phyloP scores from a whole-genome alignment of 1,140 invertebrate species.

The Choristoneura fumiferana region DNA sequence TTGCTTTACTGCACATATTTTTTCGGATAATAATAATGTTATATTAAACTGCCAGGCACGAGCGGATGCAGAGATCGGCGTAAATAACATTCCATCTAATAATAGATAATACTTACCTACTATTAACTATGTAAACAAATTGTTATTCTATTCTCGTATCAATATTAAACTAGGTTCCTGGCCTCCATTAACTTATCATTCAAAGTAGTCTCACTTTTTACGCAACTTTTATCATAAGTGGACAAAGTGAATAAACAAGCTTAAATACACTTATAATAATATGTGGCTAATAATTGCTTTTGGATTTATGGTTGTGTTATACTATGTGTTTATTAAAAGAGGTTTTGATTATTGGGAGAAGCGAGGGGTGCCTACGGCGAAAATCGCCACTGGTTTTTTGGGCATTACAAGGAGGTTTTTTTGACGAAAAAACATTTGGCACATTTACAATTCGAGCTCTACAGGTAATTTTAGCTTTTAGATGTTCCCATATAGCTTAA shows the following conservation, averaged over 20 bases:
- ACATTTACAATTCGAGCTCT: background rate
- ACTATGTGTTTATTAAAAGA: background rate
- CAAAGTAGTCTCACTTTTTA: too few species aligned
- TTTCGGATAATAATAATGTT: too few species aligned
- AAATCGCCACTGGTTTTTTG: background rate
- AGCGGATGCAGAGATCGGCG: too few species aligned
- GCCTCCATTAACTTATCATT: too few species aligned
- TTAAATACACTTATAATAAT: background rate
- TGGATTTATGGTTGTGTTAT: background rate
- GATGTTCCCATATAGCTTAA: background rate
- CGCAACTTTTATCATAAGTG: too few species aligned
- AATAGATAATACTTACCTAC: too few species aligned
- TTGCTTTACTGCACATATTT: too few species aligned
- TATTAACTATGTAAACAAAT: too few species aligned
- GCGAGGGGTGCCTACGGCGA: background rate
- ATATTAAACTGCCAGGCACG: too few species aligned
- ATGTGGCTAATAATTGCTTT: constrained; percentile 3
- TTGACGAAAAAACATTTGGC: constrained; percentile 6
- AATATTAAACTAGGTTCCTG: too few species aligned
- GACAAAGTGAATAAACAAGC: background rate
- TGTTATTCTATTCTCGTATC: too few species aligned
- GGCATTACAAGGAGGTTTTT: constrained; percentile 8
- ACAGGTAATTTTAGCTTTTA: background rate
- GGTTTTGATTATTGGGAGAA: background rate
- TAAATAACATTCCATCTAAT: too few species aligned